phyloP scores from a whole-genome alignment of 2,797 vertebrate species.

The Betta splendens region DNA sequence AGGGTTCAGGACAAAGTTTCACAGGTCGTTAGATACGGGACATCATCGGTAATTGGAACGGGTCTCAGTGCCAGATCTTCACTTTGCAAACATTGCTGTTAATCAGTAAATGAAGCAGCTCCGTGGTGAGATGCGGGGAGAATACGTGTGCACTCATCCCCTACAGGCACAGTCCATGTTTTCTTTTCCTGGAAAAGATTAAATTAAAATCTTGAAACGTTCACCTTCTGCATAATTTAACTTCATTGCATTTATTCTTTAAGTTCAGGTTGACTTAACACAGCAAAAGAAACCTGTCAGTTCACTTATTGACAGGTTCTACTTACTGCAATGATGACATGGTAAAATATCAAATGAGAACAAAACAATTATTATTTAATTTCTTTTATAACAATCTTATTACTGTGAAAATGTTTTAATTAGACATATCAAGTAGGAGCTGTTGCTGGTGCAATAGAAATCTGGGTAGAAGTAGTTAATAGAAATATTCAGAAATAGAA shows the following conservation, averaged over 20 bases:
- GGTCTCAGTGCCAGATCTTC: neutral
- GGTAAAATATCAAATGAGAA: no score
- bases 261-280: neutral
- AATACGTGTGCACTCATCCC: neutral
- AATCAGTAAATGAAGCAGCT: conserved; percentile 7
- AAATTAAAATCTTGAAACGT: neutral
- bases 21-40: conserved; percentile 7
- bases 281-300: neutral
- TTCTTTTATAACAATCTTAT: no score
- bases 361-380: no score
- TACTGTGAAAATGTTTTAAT: no score
- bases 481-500: no score
- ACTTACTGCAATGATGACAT: no score
- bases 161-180: neutral
- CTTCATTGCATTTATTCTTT: neutral
- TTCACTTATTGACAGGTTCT: no score
- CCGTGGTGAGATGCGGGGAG: neutral
- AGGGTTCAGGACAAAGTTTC: conserved; percentile 3
- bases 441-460: no score
- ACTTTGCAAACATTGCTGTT: conserved; percentile 25
- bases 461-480: no score
- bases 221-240: no score
- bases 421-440: no score
- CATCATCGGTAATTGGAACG: conserved; percentile 10
- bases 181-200: no score